Percentiles rank a stretch among this genome's conserved stretches.
phyloP scores from a whole-genome alignment of 2,888 invertebrate species.

The Hirtodrosophila duncani region DNA sequence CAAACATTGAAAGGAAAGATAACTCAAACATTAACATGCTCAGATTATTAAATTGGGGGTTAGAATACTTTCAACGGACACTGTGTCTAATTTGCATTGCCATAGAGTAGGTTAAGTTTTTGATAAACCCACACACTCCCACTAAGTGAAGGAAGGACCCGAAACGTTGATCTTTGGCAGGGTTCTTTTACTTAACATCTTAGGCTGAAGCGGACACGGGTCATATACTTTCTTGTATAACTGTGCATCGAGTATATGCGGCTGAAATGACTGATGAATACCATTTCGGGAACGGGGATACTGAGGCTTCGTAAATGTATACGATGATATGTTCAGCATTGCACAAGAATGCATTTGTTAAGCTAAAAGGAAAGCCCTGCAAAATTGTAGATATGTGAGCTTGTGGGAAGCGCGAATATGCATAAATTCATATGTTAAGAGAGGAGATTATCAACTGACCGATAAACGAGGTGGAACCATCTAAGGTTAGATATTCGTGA shows the following conservation, averaged over 20 bases:
- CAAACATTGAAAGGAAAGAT: too few relatives aligned
- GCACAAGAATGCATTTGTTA: slow-evolving; percentile 99
- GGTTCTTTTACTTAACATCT: slow-evolving; percentile 46
- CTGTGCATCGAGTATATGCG: too few relatives aligned
- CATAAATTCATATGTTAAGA: slow-evolving; percentile 99
- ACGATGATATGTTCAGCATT: slow-evolving; percentile 99
- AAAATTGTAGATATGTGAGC: slow-evolving; percentile 99
- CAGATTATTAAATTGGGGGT: too few relatives aligned
- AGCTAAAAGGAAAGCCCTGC: slow-evolving; percentile 98
- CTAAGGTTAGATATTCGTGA: slow-evolving; percentile 94
- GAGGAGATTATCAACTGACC: slow-evolving; percentile 97
- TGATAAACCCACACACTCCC: too few relatives aligned
- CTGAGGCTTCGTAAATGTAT: slow-evolving; percentile 47
- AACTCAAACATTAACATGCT: too few relatives aligned
- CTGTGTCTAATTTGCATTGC: too few relatives aligned
- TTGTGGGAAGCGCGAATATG: slow-evolving; percentile 99
- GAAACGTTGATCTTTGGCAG: slow-evolving; percentile 32
- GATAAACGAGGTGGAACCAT: slow-evolving; percentile 95
- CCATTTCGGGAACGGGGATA: slow-evolving; percentile 12
- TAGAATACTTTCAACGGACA: too few relatives aligned
- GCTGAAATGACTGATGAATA: slow-evolving; percentile 21
- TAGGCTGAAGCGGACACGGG: slow-evolving; percentile 37
- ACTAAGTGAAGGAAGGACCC: too few relatives aligned
- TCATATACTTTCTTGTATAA: slow-evolving; percentile 17
- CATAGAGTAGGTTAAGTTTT: too few relatives aligned